These are phyloP conservation scores for Deroptyus accipitrinus DNA, from an alignment of 2,113 vertebrate species.

Conservation along the genomic window DNA sequence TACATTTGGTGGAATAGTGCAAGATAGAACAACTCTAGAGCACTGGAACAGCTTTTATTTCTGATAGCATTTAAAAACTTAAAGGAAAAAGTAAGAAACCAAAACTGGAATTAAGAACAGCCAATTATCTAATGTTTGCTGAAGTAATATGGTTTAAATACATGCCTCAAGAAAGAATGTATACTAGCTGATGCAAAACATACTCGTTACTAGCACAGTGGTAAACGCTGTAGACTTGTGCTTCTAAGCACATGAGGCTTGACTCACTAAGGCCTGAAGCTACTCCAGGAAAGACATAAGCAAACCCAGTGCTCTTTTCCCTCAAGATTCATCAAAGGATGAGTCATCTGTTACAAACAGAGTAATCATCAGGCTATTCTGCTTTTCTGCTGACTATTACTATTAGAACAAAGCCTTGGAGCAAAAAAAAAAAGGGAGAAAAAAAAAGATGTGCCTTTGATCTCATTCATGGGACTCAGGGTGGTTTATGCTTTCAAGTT, in stretches of 20 bases:
- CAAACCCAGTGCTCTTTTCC: constrained; percentile 42
- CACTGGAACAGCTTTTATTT: not conserved
- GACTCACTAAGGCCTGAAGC: constrained; percentile 40
- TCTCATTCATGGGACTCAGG: not conserved
- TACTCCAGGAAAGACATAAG: constrained; percentile 46
- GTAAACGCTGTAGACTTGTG: not conserved
- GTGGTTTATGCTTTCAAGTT: constrained; percentile 17
- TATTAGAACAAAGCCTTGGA: constrained; percentile 35
- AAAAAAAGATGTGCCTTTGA: not conserved
- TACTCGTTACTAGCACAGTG: not conserved
- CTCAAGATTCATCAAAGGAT: constrained; percentile 41
- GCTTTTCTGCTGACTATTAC: constrained; percentile 53
- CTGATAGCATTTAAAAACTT: not conserved
- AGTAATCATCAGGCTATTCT: constrained; percentile 48
- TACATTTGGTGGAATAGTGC: not conserved
- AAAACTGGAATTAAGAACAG: not conserved
- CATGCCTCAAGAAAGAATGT: constrained; percentile 18
- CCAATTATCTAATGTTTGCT: constrained; percentile 9
- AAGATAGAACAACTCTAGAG: not conserved
- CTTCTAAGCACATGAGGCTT: not conserved
- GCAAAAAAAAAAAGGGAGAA: not conserved
- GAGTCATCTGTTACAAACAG: constrained; percentile 60
- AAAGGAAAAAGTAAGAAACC: not conserved
- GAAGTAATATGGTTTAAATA: constrained; percentile 26
- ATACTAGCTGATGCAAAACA: constrained; percentile 9